Evolutionary conservation across 2,113 vertebrate genomes (phyloP).

Genomic region (Urocolius indicus): DNA sequence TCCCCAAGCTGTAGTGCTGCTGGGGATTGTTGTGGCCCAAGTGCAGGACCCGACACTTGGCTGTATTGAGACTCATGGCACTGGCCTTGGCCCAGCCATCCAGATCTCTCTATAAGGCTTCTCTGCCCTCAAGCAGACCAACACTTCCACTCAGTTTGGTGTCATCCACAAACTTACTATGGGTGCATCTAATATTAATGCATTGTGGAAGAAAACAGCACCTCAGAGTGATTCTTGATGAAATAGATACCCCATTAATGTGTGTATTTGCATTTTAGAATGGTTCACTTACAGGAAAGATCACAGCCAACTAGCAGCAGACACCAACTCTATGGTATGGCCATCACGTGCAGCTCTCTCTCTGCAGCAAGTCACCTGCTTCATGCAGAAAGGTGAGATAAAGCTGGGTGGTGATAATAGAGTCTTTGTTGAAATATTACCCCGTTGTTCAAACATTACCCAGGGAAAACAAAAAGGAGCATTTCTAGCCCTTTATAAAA

Average conservation of each 20-base stretch:
- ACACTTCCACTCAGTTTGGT: too few species aligned
- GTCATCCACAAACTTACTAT: too few species aligned
- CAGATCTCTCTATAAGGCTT: too few species aligned
- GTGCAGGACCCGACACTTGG: too few species aligned
- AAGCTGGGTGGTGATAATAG: not conserved
- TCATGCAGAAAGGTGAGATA: constrained; percentile 17
- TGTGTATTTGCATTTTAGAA: not conserved
- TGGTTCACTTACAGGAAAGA: not conserved
- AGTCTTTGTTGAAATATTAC: constrained; percentile 30
- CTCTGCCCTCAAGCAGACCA: too few species aligned
- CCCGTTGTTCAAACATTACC: constrained; percentile 21
- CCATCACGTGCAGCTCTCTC: not conserved
- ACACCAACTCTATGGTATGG: accelerated
- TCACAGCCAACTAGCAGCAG: not conserved
- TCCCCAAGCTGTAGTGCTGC: too few species aligned
- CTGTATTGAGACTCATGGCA: too few species aligned
- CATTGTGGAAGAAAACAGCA: not conserved
- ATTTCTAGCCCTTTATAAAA: constrained; percentile 40
- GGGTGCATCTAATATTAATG: not conserved
- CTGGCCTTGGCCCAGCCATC: too few species aligned
- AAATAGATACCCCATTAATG: not conserved
- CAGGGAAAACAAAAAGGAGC: constrained; percentile 41
- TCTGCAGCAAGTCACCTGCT: constrained; percentile 3
- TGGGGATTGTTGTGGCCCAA: too few species aligned
- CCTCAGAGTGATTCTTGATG: not conserved